Evolutionary conservation across 1,140 invertebrate genomes (phyloP), one percentile per base, ranked within the genome.

Genomic region (Fopius arisanus): DNA sequence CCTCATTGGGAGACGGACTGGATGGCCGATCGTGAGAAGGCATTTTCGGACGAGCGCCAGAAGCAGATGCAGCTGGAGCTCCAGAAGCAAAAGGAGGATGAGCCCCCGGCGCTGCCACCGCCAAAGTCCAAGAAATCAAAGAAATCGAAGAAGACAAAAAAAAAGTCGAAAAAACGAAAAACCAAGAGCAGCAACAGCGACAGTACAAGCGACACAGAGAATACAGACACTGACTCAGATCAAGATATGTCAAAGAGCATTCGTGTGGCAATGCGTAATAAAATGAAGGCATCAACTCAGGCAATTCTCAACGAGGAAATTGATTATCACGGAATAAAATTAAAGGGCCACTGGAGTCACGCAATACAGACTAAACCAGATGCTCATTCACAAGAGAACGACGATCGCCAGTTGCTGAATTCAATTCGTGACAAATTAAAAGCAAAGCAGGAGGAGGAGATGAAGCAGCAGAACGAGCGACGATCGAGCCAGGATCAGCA

Each of bases 1-100:
- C 93, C 94, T 0, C 93, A 94, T 77, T 96, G 94, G 92, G 95
- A 96, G 83, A 92, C 91, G 0, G 93, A 95, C 78, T 96, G 94
- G 94, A 90, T 94, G 86, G 91, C 91, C 0, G 94, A 95, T 82
- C 89, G 95, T 3, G 93, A 95, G 78, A 93, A 92, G 77, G 92
- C 94, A 0, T 90, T 91, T 33, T 91, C 87, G 0, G 85, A 88
- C 28, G 87, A 87, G 4, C 86, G 88, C 41, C 81, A 84, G 66
- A 85, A 87, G 33, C 83, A 88, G 62, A 86, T 87, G 59, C 86
- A 87, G 14, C 23, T 86, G 5, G 86, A 87, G 63, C 63, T 87
- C 21, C 84, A 87, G 29, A 87, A 87, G 29, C 86, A 88, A 59
- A 85, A 88, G 66, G 90, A 89, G 41, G 85, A 88, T 3, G 85